Evolutionary conservation across 2,113 vertebrate genomes (phyloP).

Genomic region (Arvicanthis niloticus): DNA sequence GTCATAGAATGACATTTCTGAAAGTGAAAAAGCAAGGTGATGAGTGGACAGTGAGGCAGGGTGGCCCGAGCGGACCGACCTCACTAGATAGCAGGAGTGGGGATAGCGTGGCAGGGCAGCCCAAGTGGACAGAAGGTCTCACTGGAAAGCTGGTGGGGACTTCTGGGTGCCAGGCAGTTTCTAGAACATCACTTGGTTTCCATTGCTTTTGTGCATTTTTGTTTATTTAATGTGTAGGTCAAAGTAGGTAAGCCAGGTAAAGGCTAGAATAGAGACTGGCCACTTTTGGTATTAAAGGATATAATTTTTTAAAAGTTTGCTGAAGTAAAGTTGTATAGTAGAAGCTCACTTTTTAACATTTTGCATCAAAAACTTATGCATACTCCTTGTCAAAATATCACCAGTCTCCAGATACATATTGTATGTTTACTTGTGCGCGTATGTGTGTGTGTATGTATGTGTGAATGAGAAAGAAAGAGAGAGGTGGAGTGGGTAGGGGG

Average conservation of each 20-base stretch:
- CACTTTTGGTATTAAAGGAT: neutral
- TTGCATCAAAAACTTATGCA: neutral
- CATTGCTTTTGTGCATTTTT: neutral
- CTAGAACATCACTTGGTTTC: neutral
- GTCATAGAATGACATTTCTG: neutral
- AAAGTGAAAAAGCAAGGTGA: neutral
- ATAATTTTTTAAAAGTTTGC: neutral
- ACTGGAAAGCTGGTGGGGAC: neutral
- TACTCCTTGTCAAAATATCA: neutral
- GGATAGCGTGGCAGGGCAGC: neutral
- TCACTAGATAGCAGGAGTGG: neutral
- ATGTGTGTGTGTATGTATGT: neutral
- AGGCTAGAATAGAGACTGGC: neutral
- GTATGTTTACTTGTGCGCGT: neutral
- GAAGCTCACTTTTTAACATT: neutral
- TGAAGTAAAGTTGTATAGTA: neutral
- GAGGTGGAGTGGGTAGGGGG: neutral
- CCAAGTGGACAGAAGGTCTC: neutral
- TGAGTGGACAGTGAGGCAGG: neutral
- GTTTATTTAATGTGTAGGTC: neutral
- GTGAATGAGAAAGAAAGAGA: neutral
- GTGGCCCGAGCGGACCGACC: neutral
- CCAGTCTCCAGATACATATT: neutral
- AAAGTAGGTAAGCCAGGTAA: neutral
- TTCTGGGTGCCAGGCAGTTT: neutral